Conservation (phyloP, 2,113 vertebrate genomes). For the Rhabdornis inornatus region DNA sequence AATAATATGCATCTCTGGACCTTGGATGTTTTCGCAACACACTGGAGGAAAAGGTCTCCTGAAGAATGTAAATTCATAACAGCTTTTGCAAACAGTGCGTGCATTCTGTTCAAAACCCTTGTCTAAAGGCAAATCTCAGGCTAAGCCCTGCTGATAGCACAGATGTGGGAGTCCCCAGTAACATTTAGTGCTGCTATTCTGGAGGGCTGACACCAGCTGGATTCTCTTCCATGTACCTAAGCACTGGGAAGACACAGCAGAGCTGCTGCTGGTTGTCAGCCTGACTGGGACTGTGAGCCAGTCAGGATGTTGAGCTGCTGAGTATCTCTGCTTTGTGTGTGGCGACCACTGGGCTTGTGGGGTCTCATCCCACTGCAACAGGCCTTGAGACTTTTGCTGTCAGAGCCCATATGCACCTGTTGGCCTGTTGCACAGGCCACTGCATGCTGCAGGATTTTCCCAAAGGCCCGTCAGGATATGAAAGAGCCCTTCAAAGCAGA, state of each 20-base stretch:
- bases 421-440: neutral
- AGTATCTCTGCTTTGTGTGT: neutral
- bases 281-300: neutral
- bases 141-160: neutral
- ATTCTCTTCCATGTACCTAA: neutral
- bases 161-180: neutral
- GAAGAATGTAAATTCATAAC: conserved; percentile 21
- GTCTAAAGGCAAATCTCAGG: neutral
- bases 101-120: neutral
- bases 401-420: neutral
- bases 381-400: neutral
- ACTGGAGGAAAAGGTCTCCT: neutral
- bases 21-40: neutral
- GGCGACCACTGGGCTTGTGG: neutral
- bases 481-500: neutral
- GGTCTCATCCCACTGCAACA: neutral
- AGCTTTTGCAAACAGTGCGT: neutral
- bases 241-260: neutral
- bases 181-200: neutral
- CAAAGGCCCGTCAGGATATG: fast-evolving
- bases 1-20: neutral
- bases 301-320: neutral
- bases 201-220: neutral
- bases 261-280: neutral
- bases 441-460: neutral